Evolutionary conservation across 2,888 invertebrate genomes (phyloP), one percentile per base, ranked within the genome.

Genomic region (Thereva unica): DNA sequence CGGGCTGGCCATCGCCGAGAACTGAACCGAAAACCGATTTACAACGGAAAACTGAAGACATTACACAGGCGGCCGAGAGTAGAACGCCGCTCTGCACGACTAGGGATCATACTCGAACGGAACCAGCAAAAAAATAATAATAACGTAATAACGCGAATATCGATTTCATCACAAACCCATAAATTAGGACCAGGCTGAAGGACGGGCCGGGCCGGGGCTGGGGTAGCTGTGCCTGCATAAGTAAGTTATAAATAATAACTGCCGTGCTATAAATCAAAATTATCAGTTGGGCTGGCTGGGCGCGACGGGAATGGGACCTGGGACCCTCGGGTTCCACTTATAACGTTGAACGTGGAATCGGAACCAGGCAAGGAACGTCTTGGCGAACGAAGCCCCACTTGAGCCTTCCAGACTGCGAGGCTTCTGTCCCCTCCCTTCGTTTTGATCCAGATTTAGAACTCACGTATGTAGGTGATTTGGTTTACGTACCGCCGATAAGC

Each of bases 191-290:
- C 41, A 4, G 40, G 63, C 12, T 8, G 63, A 50, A 34, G 63
- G 40, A 41, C 7, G 59, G 47, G 37, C 47, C 37, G 12, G 9
- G 59, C 2, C 6, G 7, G 59, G 38, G 12, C 9, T 38, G 38
- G 49, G 42, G 47, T 49, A 59, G 49, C 59, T 59, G 49, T 59
- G 37, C 38, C 59, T 59, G 68, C 72, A 77, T 78, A 80, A 80
- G 76, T 80, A 80, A 80, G 80, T 80, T 80, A 80, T 80, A 80
- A 80, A 80, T 80, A 80, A 80, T 79, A 79, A 80, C 78, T 78
- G 78, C 76, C 77, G 75, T 78, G 78, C 75, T 77, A 78, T 80
- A 80, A 80, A 80, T 80, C 80, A 80, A 80, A 80, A 79, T 80
- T 79, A 80, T 79, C 78, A 63, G 63, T 63, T 50, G 50, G 63